A percentile compares a stretch with the other conserved stretches of the same genome.
Evolutionary conservation across 2,888 invertebrate genomes (phyloP).

Genomic region (Girardia tigrina): DNA sequence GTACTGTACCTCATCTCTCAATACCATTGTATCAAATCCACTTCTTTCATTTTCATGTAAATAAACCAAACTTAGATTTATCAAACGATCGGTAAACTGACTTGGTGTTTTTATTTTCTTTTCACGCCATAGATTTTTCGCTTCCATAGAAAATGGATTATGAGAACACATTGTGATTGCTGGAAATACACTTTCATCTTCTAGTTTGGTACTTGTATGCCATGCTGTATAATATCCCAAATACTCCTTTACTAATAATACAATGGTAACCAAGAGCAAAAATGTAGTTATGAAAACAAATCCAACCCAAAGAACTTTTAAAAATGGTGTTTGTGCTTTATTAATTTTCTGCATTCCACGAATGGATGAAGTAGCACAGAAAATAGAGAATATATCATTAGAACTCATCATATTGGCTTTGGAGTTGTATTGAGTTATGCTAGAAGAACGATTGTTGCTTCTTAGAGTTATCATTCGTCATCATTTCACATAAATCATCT

Average conservation of each 20-base stretch:
- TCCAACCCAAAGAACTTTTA: slow-evolving; percentile 31
- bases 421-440: not conserved
- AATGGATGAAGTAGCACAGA: slow-evolving; percentile 34
- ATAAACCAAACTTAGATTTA: slow-evolving; percentile 26
- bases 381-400: slow-evolving; percentile 7
- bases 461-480: too few species aligned
- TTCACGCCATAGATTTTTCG: slow-evolving; percentile 28
- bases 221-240: slow-evolving; percentile 31
- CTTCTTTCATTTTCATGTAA: not conserved
- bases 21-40: not conserved
- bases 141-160: slow-evolving; percentile 32
- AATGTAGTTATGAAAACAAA: slow-evolving; percentile 34
- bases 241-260: slow-evolving; percentile 29
- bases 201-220: slow-evolving; percentile 33
- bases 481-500: too few species aligned
- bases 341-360: slow-evolving; percentile 35
- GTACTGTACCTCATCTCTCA: slow-evolving; percentile 25
- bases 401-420: not conserved
- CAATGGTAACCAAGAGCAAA: slow-evolving; percentile 30
- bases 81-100: slow-evolving; percentile 25
- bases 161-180: slow-evolving; percentile 34
- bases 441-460: not conserved
- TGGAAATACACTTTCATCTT: slow-evolving; percentile 31
- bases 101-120: slow-evolving; percentile 24
- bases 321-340: slow-evolving; percentile 29